Percentiles rank a stretch among this genome's conserved stretches.
phyloP scores from a whole-genome alignment of 92 coral and sea anemone species.

The Pocillopora meandrina region DNA sequence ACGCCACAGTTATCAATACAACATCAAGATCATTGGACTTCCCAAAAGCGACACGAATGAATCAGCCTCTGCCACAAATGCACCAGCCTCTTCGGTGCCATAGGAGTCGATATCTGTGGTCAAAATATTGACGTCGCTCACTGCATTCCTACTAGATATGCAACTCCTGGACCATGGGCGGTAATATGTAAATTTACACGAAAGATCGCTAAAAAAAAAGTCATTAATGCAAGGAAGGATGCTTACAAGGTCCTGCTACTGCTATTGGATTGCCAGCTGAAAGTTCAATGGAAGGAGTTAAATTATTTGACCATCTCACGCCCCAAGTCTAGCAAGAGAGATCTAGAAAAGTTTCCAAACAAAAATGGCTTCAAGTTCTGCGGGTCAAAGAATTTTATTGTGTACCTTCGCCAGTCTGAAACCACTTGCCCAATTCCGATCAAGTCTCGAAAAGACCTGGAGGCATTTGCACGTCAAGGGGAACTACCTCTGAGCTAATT shows the following conservation, averaged over 20 bases:
- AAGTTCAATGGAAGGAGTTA: slow-evolving; percentile 3
- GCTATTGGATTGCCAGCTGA: neutral
- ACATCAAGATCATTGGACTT: slow-evolving; percentile 11
- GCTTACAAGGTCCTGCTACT: slow-evolving; percentile 4
- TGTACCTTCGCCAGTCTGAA: slow-evolving; percentile 29
- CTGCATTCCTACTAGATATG: neutral
- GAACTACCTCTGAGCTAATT: slow-evolving; percentile 31
- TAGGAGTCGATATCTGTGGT: too few species aligned
- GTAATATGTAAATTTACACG: slow-evolving; percentile 11
- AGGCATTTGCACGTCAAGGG: slow-evolving; percentile 14
- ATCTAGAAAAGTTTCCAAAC: neutral
- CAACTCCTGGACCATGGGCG: neutral
- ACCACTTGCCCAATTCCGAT: slow-evolving; percentile 25
- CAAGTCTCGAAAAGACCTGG: slow-evolving; percentile 23
- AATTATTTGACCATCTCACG: slow-evolving; percentile 2
- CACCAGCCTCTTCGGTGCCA: neutral
- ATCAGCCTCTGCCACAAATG: slow-evolving; percentile 8
- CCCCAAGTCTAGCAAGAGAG: neutral
- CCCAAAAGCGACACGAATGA: neutral
- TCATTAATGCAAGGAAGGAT: slow-evolving; percentile 6
- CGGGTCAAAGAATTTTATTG: slow-evolving; percentile 27
- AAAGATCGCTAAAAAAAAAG: neutral
- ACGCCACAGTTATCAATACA: slow-evolving; percentile 10
- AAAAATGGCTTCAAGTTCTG: neutral
- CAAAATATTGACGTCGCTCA: neutral